Evolutionary conservation across 2,113 vertebrate genomes (phyloP), one percentile per base, ranked within the genome.

Genomic region (Gavia stellata): DNA sequence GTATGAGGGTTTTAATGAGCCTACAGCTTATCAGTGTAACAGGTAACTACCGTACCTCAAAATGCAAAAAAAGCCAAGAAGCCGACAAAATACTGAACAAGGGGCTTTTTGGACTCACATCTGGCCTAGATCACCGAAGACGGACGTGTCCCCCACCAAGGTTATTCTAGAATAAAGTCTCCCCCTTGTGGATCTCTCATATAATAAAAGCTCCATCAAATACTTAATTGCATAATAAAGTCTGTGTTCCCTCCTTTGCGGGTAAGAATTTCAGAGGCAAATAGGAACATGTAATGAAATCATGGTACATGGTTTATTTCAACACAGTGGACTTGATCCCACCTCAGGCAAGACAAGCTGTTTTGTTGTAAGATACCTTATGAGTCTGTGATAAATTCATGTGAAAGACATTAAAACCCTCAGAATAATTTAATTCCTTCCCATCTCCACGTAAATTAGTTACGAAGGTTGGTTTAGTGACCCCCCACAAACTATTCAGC

Each of bases 151-250:
- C 90, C 77, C 88, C 88, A 92, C 59, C 40, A 94, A 96, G 55
- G 61, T 94, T 97, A 95, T 95, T 95, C 86, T 91, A 96, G 70
- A 96, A 94, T 81, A 53, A 95, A 95, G 91, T 95, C 92, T 84
- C 92, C 86, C 93, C 88, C 86, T 92, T 86, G 80, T 79, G 92
- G 95, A 97, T 86, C 58, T 88, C 77, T 93, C 93, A 85, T 45
- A 91, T 67, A 92, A 87, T 25, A 87, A 95, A 96, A 90, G 52
- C 47, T 92, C 88, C 72, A 88, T 84, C 79, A 92, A 88, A 89
- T 26, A 56, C 34, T 72, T 85, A 91, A 86, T 24, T 81, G 65
- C 13, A 68, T 67, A 81, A 71, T 65, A 33, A 91, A 88, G 82
- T 17, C 53, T 59, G 58, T 63, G 56, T 45, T 94, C 42, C 52